These are phyloP conservation scores for Pangasius krempfi DNA, from an alignment of 2,797 vertebrate genomes.

Conservation along the genomic window DNA sequence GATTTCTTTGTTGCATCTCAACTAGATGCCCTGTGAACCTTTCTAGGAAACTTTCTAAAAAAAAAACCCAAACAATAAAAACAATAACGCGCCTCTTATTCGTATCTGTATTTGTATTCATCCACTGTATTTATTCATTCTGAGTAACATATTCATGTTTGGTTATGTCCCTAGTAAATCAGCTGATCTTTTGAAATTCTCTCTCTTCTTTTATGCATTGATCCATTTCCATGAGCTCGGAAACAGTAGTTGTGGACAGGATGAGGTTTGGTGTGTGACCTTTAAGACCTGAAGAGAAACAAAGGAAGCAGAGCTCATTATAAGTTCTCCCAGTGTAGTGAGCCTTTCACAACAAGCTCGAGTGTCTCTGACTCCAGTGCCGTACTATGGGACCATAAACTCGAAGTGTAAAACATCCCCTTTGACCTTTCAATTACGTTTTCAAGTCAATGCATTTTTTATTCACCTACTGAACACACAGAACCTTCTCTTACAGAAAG, in stretches of 20 bases:
- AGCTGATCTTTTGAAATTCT: background rate
- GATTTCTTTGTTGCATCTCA: no score
- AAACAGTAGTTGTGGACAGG: background rate
- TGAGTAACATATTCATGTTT: background rate
- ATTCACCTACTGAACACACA: background rate
- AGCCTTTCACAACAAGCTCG: constrained; percentile 34
- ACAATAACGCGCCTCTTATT: background rate
- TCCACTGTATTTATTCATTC: background rate
- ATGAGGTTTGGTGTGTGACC: constrained; percentile 11
- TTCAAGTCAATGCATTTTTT: background rate
- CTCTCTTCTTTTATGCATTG: background rate
- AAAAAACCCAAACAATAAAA: no score
- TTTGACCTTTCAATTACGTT: constrained; percentile 14
- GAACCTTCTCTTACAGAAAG: background rate
- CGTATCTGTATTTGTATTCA: background rate
- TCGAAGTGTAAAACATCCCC: background rate
- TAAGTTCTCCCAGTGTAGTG: background rate
- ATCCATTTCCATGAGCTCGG: constrained; percentile 5
- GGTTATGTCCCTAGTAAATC: background rate
- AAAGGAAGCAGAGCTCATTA: constrained; percentile 29
- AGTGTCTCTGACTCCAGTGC: constrained; percentile 24
- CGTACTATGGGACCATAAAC: constrained; percentile 4
- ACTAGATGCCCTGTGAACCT: background rate
- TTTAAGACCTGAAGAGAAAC: constrained; percentile 11
- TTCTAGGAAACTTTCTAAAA: background rate